Conservation (phyloP, 2,888 invertebrate species). For the Thysanoteuthis rhombus region DNA sequence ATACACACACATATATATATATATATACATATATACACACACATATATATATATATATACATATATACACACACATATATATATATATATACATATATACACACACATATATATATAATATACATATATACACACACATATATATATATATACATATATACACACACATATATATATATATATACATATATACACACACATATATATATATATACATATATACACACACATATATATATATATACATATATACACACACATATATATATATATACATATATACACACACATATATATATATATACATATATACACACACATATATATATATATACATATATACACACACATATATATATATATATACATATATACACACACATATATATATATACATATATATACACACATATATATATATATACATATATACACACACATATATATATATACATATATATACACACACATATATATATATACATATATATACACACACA, state of each 20-base stretch:
- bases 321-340: too few relatives aligned
- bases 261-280: too few relatives aligned
- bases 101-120: background rate
- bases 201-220: too few relatives aligned
- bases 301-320: too few relatives aligned
- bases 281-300: too few relatives aligned
- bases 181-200: background rate
- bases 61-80: background rate
- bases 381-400: too few relatives aligned
- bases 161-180: background rate
- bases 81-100: background rate
- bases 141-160: background rate
- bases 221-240: too few relatives aligned
- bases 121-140: background rate
- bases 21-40: background rate
- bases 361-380: too few relatives aligned
- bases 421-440: background rate
- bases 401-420: background rate
- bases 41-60: background rate
- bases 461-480: background rate
- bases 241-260: too few relatives aligned
- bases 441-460: background rate
- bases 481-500: background rate
- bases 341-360: too few relatives aligned
- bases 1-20: background rate